phyloP scores from a whole-genome alignment of 2,113 vertebrate species.

The Heterocephalus glaber region DNA sequence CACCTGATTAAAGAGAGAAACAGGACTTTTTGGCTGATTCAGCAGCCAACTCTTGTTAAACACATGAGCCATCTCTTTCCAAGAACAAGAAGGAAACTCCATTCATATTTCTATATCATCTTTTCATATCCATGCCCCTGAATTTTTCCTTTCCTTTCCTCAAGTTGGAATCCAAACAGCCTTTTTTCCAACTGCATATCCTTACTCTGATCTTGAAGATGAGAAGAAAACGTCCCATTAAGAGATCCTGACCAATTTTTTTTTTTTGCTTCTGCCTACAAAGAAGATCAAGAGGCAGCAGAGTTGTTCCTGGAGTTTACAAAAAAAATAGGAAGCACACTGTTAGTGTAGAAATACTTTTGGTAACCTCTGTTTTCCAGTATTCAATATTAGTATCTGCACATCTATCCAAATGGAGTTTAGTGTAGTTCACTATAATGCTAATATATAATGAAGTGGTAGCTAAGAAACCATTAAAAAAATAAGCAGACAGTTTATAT shows the following conservation, averaged over 20 bases:
- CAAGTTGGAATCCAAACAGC: neutral
- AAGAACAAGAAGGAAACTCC: neutral
- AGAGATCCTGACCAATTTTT: neutral
- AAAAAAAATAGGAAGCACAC: neutral
- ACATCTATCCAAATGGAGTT: slow-evolving; percentile 43
- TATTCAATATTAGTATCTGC: neutral
- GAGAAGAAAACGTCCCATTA: neutral
- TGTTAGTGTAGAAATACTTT: neutral
- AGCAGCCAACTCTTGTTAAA: slow-evolving; percentile 24
- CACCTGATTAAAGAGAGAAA: slow-evolving; percentile 26
- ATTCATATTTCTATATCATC: neutral
- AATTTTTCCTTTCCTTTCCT: neutral
- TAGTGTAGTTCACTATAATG: neutral
- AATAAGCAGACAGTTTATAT: slow-evolving; percentile 53
- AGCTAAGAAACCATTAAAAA: slow-evolving; percentile 62
- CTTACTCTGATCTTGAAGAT: neutral
- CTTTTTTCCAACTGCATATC: neutral
- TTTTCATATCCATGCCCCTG: neutral
- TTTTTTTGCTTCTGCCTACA: neutral
- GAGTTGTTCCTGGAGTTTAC: neutral
- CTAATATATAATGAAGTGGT: slow-evolving; percentile 37
- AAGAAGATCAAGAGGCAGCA: neutral
- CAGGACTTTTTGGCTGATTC: neutral
- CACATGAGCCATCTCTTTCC: neutral
- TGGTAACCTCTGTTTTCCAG: neutral